A percentile compares a stretch with the other conserved stretches of the same genome.
Conservation (phyloP, 2,797 vertebrate species). For the Siniperca scherzeri region DNA sequence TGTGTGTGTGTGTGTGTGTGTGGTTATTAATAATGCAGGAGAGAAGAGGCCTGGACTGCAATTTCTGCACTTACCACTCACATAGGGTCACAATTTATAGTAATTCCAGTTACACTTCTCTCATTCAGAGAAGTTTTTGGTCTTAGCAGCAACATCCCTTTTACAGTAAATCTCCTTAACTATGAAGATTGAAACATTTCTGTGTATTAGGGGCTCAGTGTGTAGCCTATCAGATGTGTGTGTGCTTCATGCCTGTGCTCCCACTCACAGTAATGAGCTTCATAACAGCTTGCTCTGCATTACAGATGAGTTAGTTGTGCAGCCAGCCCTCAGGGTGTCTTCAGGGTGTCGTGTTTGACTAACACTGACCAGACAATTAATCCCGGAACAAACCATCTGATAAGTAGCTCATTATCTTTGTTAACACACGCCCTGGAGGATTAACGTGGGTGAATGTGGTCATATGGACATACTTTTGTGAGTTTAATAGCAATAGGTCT, state of each 20-base stretch:
- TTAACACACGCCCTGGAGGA: conserved; percentile 59
- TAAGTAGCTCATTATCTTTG: conserved; percentile 76
- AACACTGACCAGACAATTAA: conserved; percentile 79
- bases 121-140: conserved; percentile 31
- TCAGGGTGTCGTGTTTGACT: conserved; percentile 72
- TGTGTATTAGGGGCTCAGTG: conserved; percentile 38
- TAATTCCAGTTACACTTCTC: conserved; percentile 54
- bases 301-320: conserved; percentile 66
- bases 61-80: conserved; percentile 44
- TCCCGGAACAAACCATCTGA: conserved; percentile 69
- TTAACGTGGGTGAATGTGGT: conserved; percentile 35
- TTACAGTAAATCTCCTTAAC: conserved; percentile 70
- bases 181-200: conserved; percentile 52
- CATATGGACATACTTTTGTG: not conserved
- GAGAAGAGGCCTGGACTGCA: conserved; percentile 39
- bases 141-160: conserved; percentile 54
- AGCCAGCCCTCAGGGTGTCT: conserved; percentile 67
- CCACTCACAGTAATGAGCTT: conserved; percentile 73
- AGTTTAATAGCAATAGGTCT: conserved; percentile 33
- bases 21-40: conserved; percentile 66
- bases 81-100: conserved; percentile 52
- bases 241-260: conserved; percentile 36
- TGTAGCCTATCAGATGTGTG: conserved; percentile 29
- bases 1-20: conserved; percentile 26
- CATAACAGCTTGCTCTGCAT: conserved; percentile 70